Conservation (phyloP, 2,797 vertebrate genomes). For the Eurystomus glaucurus region DNA sequence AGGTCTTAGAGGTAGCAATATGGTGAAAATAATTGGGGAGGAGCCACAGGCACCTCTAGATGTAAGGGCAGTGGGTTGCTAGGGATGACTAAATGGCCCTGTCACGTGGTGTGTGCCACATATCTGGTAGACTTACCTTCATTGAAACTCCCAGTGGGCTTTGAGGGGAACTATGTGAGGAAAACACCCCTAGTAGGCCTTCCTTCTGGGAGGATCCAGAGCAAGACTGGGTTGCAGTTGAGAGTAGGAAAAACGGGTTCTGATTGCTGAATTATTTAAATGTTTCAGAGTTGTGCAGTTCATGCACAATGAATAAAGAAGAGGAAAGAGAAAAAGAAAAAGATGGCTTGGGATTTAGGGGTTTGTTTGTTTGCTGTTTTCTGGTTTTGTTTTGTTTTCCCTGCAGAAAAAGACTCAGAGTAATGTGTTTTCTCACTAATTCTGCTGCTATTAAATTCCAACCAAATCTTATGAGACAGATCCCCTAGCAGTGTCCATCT, state of each 20-base stretch:
- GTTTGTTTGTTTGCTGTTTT: background rate
- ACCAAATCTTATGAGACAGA: background rate
- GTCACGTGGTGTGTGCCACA: accelerated
- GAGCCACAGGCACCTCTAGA: background rate
- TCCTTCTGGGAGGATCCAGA: background rate
- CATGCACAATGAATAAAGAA: background rate
- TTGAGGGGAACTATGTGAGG: background rate
- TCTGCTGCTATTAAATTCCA: background rate
- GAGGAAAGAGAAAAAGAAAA: background rate
- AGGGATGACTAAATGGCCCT: background rate
- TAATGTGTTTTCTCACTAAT: background rate
- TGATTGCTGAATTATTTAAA: slow-evolving; percentile 1
- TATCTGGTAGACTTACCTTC: background rate
- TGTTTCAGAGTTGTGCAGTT: background rate
- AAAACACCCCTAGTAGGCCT: background rate
- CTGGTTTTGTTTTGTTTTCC: background rate
- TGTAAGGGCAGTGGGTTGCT: background rate
- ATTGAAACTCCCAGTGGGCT: background rate
- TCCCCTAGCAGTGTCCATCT: background rate
- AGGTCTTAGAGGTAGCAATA: background rate
- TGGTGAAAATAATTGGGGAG: background rate
- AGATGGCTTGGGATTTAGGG: background rate
- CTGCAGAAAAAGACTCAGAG: background rate
- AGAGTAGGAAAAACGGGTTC: background rate
- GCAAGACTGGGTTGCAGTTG: background rate